Conservation (phyloP, 2,797 vertebrate genomes). For the Tarsius wallacei region DNA sequence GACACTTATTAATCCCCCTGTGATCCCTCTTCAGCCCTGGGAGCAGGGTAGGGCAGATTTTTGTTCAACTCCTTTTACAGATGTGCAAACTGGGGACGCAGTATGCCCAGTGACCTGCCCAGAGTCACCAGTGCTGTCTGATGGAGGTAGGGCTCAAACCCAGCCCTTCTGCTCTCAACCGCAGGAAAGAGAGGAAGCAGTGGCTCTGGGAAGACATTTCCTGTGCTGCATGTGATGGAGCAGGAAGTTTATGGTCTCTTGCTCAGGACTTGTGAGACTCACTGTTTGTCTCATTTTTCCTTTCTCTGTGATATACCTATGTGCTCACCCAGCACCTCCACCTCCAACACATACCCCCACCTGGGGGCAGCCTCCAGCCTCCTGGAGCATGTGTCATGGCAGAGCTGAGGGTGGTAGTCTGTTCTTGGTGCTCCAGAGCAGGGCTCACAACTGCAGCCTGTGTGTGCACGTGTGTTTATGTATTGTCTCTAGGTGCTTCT, state of each 20-base stretch:
- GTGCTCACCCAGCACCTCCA: rapidly evolving
- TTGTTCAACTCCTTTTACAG: background rate
- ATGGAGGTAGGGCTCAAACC: background rate
- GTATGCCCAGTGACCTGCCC: background rate
- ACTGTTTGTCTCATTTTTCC: background rate
- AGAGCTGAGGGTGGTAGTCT: background rate
- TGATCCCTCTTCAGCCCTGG: background rate
- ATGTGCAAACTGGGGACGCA: background rate
- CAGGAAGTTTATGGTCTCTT: background rate
- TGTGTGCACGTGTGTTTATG: background rate
- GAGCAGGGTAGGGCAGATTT: background rate
- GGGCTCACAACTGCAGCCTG: background rate
- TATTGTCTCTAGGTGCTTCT: background rate
- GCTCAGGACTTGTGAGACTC: background rate
- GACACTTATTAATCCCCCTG: background rate
- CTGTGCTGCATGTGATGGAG: background rate
- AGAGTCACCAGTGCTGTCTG: background rate
- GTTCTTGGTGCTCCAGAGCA: background rate
- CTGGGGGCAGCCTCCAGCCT: background rate
- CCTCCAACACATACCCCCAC: background rate
- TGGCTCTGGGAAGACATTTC: background rate
- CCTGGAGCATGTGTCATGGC: background rate
- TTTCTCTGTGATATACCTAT: background rate
- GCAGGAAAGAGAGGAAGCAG: background rate
- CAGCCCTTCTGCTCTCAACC: background rate